Base-by-base conservation (phyloP, 1,140 invertebrate species). In the Steinernema feltiae region DNA sequence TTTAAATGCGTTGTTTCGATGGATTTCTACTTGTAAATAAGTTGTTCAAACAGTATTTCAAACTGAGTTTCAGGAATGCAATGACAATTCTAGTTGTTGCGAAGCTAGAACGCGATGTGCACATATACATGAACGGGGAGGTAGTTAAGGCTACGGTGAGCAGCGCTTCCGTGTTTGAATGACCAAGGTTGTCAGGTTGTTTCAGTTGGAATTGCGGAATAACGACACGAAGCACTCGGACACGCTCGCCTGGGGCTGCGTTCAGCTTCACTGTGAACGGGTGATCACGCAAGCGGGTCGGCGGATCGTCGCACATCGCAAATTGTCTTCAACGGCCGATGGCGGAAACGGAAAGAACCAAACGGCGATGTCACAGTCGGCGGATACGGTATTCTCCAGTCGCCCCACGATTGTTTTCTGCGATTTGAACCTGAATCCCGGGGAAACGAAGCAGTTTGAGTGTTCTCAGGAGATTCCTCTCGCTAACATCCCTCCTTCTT, bases 201-300 rank as follows among this genome's bases (percentile, higher is more conserved):
- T 78, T 48, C 15, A 77, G 77, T 70, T 76, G 1, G 48, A 18
- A 15, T 24, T 69, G 31, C 71, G 74, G 30, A 80, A 76, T 69
- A 63, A 48, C 29, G 78, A 69, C 31, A 53, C 35, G n/a, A 46
- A 48, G n/a, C 32, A 30, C 24, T 30, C 17, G 2, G 71, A 81
- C 35, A 73, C 75, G 21, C 73, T 85, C 27, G 84, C 83, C 12
- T 85, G 84, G 84, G 79, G 83, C 41, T 85, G 84, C 76, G 74
- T 85, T n/a, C 84, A 85, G 74, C 75, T 85, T 21, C 83, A 82
- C 72, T 85, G 85, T 75, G 84, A 85, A 74, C 69, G 71, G 35
- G 74, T 76, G 27, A 30, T 30, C 48, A 30, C 17, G 30, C 30
- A 48, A 70, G 30, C 32, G 71, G 70, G 76, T 32, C 35, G 79